Percentiles rank a stretch among this genome's conserved stretches.
Conservation (phyloP, 2,113 vertebrate genomes). For the Mesoclemmys tuberculata region DNA sequence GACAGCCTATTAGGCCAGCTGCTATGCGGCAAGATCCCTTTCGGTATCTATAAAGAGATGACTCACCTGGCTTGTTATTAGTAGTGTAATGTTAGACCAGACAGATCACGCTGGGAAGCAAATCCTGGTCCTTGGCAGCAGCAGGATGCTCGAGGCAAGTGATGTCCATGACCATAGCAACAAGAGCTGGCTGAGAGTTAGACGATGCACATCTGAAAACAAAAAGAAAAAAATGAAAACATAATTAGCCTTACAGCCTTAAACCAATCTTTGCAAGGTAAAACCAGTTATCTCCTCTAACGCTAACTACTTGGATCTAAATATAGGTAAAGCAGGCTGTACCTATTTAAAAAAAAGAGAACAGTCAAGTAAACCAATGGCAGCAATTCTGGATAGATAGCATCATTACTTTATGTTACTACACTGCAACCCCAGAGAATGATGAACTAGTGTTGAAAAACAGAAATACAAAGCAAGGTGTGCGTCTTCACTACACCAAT, state of each 20-base stretch:
- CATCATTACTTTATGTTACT: not conserved
- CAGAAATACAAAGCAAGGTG: not conserved
- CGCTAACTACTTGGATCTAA: constrained; percentile 7
- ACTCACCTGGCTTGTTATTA: not conserved
- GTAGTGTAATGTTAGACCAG: not conserved
- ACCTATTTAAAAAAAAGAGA: not conserved
- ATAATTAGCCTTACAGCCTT: not conserved
- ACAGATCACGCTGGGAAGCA: not conserved
- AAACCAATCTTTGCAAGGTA: not conserved
- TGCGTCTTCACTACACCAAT: not conserved
- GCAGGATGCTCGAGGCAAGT: not conserved
- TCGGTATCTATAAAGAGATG: not conserved
- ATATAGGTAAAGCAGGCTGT: not conserved
- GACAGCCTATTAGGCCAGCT: not conserved
- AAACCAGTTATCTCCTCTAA: not conserved
- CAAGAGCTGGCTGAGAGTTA: not conserved
- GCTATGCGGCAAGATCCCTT: not conserved
- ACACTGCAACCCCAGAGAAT: not conserved
- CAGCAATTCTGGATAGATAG: not conserved
- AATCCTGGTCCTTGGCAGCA: constrained; percentile 7
- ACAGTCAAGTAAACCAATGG: constrained; percentile 11
- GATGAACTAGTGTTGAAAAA: constrained; percentile 16
- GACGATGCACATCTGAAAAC: not conserved
- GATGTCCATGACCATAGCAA: not conserved
- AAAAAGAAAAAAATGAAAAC: not conserved